A percentile compares a stretch with the other conserved stretches of the same genome.
phyloP scores from a whole-genome alignment of 2,888 invertebrate species.

The Imbricaverruca yamaguchii region DNA sequence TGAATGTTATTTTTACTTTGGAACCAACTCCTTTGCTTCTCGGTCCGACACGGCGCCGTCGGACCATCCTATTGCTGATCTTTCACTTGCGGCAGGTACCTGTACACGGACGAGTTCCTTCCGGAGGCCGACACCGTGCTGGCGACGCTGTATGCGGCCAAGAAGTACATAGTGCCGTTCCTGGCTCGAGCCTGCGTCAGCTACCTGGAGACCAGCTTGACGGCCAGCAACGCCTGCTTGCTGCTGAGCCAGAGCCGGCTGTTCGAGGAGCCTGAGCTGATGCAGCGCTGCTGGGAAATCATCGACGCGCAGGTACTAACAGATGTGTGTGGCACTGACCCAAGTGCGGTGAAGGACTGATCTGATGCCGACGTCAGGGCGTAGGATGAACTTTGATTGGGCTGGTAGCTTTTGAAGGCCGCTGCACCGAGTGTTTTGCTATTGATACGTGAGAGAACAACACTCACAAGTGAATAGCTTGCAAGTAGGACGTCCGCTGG shows the following conservation, averaged over 20 bases:
- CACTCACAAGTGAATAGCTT: no score
- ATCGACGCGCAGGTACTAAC: constrained; percentile 82
- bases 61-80: neutral
- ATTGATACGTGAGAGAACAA: constrained; percentile 9
- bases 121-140: constrained; percentile 90
- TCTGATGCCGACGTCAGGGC: no score
- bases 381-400: no score
- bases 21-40: no score
- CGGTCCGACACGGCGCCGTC: no score
- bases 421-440: neutral
- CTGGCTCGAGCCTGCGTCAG: constrained; percentile 88
- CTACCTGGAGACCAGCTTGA: constrained; percentile 72
- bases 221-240: constrained; percentile 92
- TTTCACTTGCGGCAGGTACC: constrained; percentile 59
- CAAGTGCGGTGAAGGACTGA: no score
- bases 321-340: no score
- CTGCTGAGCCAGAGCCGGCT: constrained; percentile 88
- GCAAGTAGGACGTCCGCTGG: no score
- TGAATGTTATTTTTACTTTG: no score
- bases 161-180: constrained; percentile 94
- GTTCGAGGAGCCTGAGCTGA: constrained; percentile 93
- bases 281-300: constrained; percentile 95
- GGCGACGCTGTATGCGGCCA: constrained; percentile 88
- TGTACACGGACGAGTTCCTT: constrained; percentile 94
- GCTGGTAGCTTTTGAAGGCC: no score